A percentile compares a stretch with the other conserved stretches of the same genome.
These are phyloP conservation scores for Tenebrio molitor DNA, from an alignment of 1,140 invertebrate species.

Conservation along the genomic window DNA sequence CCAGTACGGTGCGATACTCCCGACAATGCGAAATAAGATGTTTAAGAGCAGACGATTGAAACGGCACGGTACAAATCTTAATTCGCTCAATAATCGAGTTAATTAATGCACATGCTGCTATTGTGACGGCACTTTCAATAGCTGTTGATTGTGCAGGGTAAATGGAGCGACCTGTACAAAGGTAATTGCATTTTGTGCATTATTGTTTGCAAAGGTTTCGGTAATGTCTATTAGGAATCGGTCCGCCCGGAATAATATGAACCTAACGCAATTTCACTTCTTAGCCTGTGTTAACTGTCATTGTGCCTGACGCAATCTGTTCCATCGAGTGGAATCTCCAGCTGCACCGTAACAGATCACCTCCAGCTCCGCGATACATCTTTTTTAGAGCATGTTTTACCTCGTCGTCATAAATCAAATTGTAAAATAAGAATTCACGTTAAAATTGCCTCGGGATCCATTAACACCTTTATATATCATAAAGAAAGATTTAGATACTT, in stretches of 20 bases:
- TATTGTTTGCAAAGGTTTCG: slow-evolving; percentile 13
- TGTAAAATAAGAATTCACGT: not conserved
- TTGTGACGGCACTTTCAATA: slow-evolving; percentile 15
- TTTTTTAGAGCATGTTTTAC: not conserved
- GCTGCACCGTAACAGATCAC: too few relatives aligned
- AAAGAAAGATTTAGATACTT: slow-evolving; percentile 1
- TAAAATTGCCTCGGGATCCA: slow-evolving; percentile 2
- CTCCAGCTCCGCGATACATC: not conserved
- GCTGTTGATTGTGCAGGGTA: slow-evolving; percentile 18
- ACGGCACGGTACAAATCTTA: not conserved
- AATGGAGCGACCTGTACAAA: slow-evolving; percentile 25
- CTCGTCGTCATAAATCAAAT: not conserved
- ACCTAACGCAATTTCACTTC: not conserved
- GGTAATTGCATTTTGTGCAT: slow-evolving; percentile 30
- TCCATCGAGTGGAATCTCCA: too few relatives aligned
- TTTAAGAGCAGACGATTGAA: too few relatives aligned
- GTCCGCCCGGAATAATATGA: not conserved
- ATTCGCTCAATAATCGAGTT: slow-evolving; percentile 5
- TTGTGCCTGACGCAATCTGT: too few relatives aligned
- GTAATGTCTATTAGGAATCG: not conserved
- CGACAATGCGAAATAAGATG: too few relatives aligned
- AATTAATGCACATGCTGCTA: slow-evolving; percentile 7
- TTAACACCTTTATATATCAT: slow-evolving; percentile 5
- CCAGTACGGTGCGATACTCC: too few relatives aligned
- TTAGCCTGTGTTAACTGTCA: not conserved